Conservation (phyloP, 2,113 vertebrate species). For the Gavialis gangeticus region DNA sequence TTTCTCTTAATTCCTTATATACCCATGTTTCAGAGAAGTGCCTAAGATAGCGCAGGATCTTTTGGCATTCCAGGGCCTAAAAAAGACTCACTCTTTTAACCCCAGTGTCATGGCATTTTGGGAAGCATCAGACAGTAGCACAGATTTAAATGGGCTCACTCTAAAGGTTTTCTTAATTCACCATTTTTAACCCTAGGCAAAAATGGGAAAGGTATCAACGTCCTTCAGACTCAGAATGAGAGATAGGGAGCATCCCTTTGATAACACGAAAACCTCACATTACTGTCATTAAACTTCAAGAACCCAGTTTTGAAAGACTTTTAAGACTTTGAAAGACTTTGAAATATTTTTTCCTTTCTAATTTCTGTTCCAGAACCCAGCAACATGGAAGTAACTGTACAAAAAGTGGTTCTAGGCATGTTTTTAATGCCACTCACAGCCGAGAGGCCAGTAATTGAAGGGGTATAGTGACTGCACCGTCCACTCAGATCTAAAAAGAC, state of each 20-base stretch:
- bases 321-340: no score
- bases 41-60: constrained; percentile 77
- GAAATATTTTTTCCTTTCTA: background rate
- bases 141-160: background rate
- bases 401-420: background rate
- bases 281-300: background rate
- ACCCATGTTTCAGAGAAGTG: constrained; percentile 75
- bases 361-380: background rate
- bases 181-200: background rate
- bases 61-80: constrained; percentile 71
- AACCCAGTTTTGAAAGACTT: background rate
- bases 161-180: background rate
- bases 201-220: background rate
- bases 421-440: background rate
- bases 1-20: constrained; percentile 81
- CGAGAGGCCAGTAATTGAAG: background rate
- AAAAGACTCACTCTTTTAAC: constrained; percentile 57
- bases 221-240: rapidly evolving
- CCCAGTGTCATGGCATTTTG: constrained; percentile 41
- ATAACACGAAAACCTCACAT: background rate
- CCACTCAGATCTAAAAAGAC: background rate
- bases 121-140: background rate
- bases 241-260: background rate
- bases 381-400: rapidly evolving
- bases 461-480: background rate